Percentiles rank a stretch among this genome's conserved stretches.
Conservation (phyloP, 2,113 vertebrate species). For the Oostethus manadensis region DNA sequence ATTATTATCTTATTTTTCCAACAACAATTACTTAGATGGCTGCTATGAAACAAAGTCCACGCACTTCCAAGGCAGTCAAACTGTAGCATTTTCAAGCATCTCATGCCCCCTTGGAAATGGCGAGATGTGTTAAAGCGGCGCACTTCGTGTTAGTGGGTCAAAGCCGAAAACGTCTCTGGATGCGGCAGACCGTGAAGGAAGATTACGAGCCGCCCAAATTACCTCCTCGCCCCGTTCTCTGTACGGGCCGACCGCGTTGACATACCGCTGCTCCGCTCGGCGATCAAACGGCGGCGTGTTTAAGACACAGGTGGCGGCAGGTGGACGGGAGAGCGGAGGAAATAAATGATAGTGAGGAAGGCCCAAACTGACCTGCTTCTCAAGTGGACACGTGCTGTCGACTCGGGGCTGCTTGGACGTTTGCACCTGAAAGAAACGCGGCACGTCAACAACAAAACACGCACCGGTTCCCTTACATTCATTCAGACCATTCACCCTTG, state of each 20-base stretch:
- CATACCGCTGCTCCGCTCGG: slow-evolving; percentile 10
- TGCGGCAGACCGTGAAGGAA: slow-evolving; percentile 58
- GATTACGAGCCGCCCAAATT: slow-evolving; percentile 52
- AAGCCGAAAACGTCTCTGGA: slow-evolving; percentile 16
- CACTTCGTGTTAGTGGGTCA: slow-evolving; percentile 40
- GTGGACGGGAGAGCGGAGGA: background rate
- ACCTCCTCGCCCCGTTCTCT: slow-evolving; percentile 23
- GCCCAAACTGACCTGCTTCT: slow-evolving; percentile 32
- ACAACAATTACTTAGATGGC: too few species aligned
- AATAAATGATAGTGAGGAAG: background rate
- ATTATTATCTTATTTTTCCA: too few species aligned
- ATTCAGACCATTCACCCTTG: too few species aligned
- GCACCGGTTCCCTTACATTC: too few species aligned
- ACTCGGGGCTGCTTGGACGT: slow-evolving; percentile 28
- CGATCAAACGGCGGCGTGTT: slow-evolving; percentile 11
- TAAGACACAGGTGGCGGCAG: background rate
- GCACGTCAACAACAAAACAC: background rate
- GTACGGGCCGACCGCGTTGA: slow-evolving; percentile 26
- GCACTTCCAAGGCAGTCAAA: too few species aligned
- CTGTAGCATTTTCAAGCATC: too few species aligned
- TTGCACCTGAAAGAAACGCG: slow-evolving; percentile 36
- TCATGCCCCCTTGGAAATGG: too few species aligned
- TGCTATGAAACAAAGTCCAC: too few species aligned
- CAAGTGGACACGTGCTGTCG: slow-evolving; percentile 8
- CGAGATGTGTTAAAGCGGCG: too few species aligned